phyloP scores from a whole-genome alignment of 2,888 invertebrate species.

The Cyrtodaria siliqua region DNA sequence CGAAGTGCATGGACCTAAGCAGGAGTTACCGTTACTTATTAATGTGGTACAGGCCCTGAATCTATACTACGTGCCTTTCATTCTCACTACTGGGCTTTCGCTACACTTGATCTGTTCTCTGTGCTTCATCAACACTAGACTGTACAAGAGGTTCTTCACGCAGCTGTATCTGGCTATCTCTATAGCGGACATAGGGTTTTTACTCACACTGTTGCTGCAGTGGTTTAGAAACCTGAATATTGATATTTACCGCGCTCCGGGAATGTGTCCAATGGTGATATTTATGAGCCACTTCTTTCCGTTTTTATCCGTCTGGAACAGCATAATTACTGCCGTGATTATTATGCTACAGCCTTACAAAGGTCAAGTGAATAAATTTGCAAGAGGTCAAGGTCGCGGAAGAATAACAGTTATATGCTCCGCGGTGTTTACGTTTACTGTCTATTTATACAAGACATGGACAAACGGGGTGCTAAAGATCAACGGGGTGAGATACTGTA shows the following conservation, averaged over 20 bases:
- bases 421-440: conserved; percentile 68
- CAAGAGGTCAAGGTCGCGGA: conserved; percentile 64
- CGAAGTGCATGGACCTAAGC: conserved; percentile 15
- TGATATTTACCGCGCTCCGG: conserved; percentile 71
- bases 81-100: conserved; percentile 63
- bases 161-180: conserved; percentile 70
- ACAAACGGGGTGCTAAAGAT: conserved; percentile 67
- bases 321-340: conserved; percentile 61
- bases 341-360: conserved; percentile 59
- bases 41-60: conserved; percentile 50
- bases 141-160: conserved; percentile 69
- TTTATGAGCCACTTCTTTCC: conserved; percentile 76
- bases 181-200: conserved; percentile 70
- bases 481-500: conserved; percentile 62
- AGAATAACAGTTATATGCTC: conserved; percentile 62
- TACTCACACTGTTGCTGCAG: conserved; percentile 66
- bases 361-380: conserved; percentile 34
- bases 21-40: conserved; percentile 25
- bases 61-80: conserved; percentile 65
- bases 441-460: conserved; percentile 77
- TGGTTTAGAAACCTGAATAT: conserved; percentile 71
- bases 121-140: conserved; percentile 66
- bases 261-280: conserved; percentile 74
- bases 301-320: conserved; percentile 71
- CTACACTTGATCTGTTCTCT: conserved; percentile 57